phyloP scores from a whole-genome alignment of 2,888 invertebrate species.

The Ametastegia equiseti region DNA sequence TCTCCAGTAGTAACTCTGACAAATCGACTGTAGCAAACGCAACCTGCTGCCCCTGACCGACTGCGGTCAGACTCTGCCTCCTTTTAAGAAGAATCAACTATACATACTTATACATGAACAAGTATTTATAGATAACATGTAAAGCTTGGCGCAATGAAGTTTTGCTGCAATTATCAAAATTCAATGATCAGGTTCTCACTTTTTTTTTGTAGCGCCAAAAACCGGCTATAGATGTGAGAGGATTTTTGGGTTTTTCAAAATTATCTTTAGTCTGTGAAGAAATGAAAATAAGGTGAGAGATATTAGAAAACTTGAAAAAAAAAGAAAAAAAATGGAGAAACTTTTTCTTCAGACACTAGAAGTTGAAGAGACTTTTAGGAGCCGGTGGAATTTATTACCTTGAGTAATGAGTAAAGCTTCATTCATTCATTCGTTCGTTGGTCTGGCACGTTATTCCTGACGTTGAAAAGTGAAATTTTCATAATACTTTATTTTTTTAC shows the following conservation, averaged over 20 bases:
- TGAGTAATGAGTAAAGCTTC: conserved; percentile 27
- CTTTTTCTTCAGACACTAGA: neutral
- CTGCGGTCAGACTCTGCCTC: conserved; percentile 34
- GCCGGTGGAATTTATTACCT: conserved; percentile 3
- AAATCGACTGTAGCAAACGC: conserved; percentile 36
- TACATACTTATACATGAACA: neutral
- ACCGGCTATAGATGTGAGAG: too few species aligned
- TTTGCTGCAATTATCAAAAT: too few species aligned
- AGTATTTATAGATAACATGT: conserved; percentile 29
- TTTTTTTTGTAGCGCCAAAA: too few species aligned
- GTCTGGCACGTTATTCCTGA: neutral
- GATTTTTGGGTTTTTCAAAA: too few species aligned
- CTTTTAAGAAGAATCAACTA: conserved; percentile 34
- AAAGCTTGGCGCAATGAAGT: neutral
- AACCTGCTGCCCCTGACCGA: conserved; percentile 45
- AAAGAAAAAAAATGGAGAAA: neutral
- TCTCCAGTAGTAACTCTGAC: conserved; percentile 19
- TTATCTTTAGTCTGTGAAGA: too few species aligned
- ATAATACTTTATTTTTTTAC: neutral
- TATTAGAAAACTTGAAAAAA: too few species aligned
- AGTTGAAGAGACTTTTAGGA: neutral
- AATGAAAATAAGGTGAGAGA: too few species aligned
- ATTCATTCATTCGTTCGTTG: too few species aligned
- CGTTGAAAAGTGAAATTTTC: neutral
- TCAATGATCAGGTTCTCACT: neutral